Percentiles rank a stretch among this genome's conserved stretches.
These are phyloP conservation scores for Cladorhizidae sp. DNA, from an alignment of 37 sponge, comb jelly and placozoan genomes.

Conservation along the genomic window DNA sequence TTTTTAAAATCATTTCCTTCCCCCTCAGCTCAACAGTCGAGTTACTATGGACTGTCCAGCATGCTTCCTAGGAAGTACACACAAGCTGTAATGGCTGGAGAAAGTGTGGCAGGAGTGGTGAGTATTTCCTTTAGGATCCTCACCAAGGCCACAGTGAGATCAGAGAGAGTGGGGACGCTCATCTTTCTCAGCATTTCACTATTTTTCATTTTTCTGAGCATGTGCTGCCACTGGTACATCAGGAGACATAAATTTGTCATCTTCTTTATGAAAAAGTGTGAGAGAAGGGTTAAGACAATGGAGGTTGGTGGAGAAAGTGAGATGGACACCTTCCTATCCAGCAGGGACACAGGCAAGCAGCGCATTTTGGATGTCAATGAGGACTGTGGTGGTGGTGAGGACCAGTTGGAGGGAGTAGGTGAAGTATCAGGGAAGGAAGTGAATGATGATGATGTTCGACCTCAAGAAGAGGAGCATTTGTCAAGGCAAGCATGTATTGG, in stretches of 20 bases:
- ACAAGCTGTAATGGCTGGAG: conserved; percentile 86
- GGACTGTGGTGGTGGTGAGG: not conserved
- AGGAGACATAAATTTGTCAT: conserved; percentile 56
- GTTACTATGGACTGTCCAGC: conserved; percentile 86
- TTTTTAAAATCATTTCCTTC: no score
- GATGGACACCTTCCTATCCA: not conserved
- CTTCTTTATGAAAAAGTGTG: conserved; percentile 44
- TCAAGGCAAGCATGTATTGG: no score
- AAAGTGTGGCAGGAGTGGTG: conserved; percentile 77
- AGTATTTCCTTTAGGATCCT: conserved; percentile 72
- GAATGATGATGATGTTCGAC: not conserved
- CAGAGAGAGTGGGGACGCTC: conserved; percentile 57
- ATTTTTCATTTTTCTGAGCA: conserved; percentile 71
- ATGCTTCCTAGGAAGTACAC: conserved; percentile 80
- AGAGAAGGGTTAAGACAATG: not conserved
- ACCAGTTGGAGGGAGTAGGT: not conserved
- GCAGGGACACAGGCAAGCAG: no score
- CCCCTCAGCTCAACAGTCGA: conserved; percentile 83
- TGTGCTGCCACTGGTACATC: conserved; percentile 65
- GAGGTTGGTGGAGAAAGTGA: not conserved
- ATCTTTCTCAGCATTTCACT: conserved; percentile 86
- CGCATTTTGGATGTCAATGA: not conserved
- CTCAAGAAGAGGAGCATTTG: not conserved
- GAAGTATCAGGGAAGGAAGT: not conserved
- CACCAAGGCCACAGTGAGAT: conserved; percentile 62